Evolutionary conservation across 37 sponge, comb jelly and placozoan genomes (phyloP), one percentile per base, ranked within the genome.

Genomic region (Aplysina aerophoba): DNA sequence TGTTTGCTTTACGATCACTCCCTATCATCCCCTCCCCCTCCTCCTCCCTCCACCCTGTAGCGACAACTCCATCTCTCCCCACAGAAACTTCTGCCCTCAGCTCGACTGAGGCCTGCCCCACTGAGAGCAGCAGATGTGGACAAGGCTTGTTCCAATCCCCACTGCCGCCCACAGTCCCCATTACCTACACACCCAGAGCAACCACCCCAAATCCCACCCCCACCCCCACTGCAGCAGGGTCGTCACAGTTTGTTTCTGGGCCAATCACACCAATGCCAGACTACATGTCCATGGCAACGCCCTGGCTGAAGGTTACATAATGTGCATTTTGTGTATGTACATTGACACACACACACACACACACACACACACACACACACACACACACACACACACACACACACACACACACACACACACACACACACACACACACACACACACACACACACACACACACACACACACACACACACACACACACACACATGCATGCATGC

Each of bases 181-280:
- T 15, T 15, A 1, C 21, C 4, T 4, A 21, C 3, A 44, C 50
- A 44, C 50, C 50, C 50, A 44, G 50, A 44, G 6, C 6, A 8
- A 8, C 50, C 50, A 44, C 8, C 50, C 50, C 50, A 3, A 8
- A 3, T 8, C 50, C 50, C 50, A 44, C 8, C 50, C 50, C 50
- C 50, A 8, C 50, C 50, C 50, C 50, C 50, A 8, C 50, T 44
- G 50, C 3, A 11, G 50, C 50, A 44, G 50, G 50, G 6, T 44
- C 50, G 8, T 44, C 50, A 12, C 35, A 35, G 4, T 69, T n/a
- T 30, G 34, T 69, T 4, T 50, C 44, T 22, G 84, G 65, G 65
- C 72, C 80, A 69, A 83, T 93, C 58, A 93, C 93, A 37, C 93
- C 93, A 16, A 93, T 87, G 87, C 93, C 93, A 20, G 65, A 81